phyloP scores from a whole-genome alignment of 2,113 vertebrate species.

The Sminthopsis crassicaudata region DNA sequence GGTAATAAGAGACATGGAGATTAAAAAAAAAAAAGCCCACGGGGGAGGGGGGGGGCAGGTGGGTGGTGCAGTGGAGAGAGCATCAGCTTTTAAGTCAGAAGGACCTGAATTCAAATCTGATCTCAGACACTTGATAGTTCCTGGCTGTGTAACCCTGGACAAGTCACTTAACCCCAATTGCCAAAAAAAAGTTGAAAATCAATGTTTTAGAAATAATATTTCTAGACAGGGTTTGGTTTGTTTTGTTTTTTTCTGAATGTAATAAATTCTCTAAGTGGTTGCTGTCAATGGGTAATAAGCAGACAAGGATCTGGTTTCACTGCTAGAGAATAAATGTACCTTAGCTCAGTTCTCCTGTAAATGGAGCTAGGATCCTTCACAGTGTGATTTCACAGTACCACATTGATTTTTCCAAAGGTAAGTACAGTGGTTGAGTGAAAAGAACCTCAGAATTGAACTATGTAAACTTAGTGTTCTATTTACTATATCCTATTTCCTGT shows the following conservation, averaged over 20 bases:
- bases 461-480: neutral
- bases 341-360: neutral
- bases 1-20: neutral
- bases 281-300: neutral
- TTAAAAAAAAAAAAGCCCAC: neutral
- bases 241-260: neutral
- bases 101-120: too few relatives aligned
- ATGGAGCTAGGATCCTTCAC: neutral
- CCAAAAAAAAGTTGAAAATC: neutral
- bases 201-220: neutral
- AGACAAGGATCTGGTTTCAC: neutral
- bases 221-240: neutral
- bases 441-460: neutral
- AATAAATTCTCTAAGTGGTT: neutral
- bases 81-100: too few relatives aligned
- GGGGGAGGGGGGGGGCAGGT: too few relatives aligned
- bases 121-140: too few relatives aligned
- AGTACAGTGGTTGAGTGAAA: neutral
- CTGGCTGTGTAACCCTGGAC: too few relatives aligned
- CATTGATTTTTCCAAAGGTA: neutral
- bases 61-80: too few relatives aligned
- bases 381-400: neutral
- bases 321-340: neutral
- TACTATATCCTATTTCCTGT: neutral
- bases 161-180: too few relatives aligned